A percentile compares a stretch with the other conserved stretches of the same genome.
Conservation (phyloP, 2,888 invertebrate species). For the Rotaria magnacalcarata region DNA sequence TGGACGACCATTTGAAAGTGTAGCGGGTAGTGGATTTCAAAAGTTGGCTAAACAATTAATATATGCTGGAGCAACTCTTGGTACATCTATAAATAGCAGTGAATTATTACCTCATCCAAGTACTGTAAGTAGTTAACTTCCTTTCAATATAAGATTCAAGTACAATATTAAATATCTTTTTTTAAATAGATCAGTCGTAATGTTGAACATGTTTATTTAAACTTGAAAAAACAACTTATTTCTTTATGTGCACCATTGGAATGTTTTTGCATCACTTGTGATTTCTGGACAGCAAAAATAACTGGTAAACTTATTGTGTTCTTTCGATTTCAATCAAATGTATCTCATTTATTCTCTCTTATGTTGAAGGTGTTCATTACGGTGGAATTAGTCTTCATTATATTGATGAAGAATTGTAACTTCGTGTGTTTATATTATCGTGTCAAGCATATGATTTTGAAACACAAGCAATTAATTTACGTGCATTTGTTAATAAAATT, state of each 20-base stretch:
- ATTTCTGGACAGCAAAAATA: not conserved
- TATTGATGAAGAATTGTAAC: not conserved
- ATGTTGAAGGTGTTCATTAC: not conserved
- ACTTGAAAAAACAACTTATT: constrained; percentile 10
- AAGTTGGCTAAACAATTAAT: constrained; percentile 9
- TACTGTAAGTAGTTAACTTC: not conserved
- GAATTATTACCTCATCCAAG: constrained; percentile 20
- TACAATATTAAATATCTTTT: no score
- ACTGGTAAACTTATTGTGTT: not conserved
- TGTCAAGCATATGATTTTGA: not conserved
- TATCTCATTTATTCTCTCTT: not conserved
- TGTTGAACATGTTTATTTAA: not conserved
- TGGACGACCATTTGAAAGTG: not conserved
- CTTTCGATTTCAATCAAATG: not conserved
- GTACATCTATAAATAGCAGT: not conserved
- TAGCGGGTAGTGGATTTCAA: not conserved
- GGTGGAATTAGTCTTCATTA: not conserved
- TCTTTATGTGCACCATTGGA: not conserved
- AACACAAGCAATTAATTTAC: not conserved
- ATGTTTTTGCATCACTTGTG: not conserved
- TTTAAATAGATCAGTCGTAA: not conserved
- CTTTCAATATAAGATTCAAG: not conserved
- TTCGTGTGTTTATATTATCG: not conserved
- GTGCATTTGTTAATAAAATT: not conserved
- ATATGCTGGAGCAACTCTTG: not conserved